phyloP scores from a whole-genome alignment of 1,140 invertebrate genomes.

The Drosophila subpulchrella region DNA sequence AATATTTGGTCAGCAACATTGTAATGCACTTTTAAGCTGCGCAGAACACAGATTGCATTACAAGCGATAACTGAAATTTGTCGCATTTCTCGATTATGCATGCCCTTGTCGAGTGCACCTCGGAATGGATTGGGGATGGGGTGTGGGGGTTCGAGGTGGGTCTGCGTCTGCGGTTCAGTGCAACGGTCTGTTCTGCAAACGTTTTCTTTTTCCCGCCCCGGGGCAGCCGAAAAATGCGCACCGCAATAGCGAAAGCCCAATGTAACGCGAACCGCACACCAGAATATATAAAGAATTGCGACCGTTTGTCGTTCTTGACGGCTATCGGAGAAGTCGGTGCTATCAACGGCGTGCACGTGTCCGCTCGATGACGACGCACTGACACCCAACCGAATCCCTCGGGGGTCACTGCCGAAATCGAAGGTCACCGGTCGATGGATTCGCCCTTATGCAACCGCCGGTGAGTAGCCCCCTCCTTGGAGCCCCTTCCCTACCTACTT shows the following conservation, averaged over 20 bases:
- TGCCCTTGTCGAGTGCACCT: constrained; percentile 42
- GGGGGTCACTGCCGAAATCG: constrained; percentile 50
- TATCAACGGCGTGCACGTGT: constrained; percentile 69
- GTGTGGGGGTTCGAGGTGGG: neutral
- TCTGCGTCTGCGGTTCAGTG: constrained; percentile 29
- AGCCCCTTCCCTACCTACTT: constrained; percentile 32
- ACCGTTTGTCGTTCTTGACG: constrained; percentile 20
- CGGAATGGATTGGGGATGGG: neutral
- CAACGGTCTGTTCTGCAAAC: constrained; percentile 33
- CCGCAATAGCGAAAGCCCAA: constrained; percentile 25
- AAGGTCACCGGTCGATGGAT: constrained; percentile 40
- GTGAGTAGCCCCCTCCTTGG: neutral
- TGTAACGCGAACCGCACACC: constrained; percentile 29
- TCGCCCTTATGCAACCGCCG: constrained; percentile 41
- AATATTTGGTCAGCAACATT: constrained; percentile 38
- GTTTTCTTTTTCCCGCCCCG: constrained; percentile 27
- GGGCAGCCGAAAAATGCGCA: constrained; percentile 12
- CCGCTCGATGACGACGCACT: constrained; percentile 30
- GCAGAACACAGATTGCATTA: constrained; percentile 54
- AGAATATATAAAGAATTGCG: constrained; percentile 5
- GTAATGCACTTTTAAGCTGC: constrained; percentile 21
- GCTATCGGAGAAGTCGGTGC: constrained; percentile 39
- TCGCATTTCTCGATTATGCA: constrained; percentile 45
- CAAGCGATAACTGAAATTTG: constrained; percentile 53
- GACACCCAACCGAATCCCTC: constrained; percentile 3